Percentiles rank a stretch among this genome's conserved stretches.
These are phyloP conservation scores for Eretmochelys imbricata DNA, from an alignment of 2,113 vertebrate genomes.

Conservation along the genomic window DNA sequence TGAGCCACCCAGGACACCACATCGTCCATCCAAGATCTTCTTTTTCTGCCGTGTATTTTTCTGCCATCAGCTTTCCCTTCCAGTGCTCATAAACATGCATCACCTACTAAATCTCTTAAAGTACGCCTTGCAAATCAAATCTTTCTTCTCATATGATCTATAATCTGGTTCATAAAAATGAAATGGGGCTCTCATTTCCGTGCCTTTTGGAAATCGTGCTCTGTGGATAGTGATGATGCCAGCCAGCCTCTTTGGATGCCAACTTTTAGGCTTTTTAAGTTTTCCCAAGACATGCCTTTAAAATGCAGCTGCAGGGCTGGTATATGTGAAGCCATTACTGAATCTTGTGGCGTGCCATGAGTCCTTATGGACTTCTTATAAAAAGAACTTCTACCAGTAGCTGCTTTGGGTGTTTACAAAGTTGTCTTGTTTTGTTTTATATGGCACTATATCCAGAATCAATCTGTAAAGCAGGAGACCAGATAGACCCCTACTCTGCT, in stretches of 20 bases:
- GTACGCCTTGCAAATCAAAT: background rate
- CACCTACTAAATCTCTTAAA: background rate
- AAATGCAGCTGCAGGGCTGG: background rate
- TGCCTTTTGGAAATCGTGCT: background rate
- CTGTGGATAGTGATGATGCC: background rate
- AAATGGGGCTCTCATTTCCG: background rate
- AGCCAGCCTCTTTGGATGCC: background rate
- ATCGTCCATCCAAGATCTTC: background rate
- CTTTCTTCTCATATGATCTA: background rate
- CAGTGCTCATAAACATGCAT: background rate
- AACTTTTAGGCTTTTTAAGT: background rate
- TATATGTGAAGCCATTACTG: background rate
- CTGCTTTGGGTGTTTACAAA: background rate
- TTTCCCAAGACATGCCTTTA: background rate
- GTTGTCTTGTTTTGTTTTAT: background rate
- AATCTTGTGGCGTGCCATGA: background rate
- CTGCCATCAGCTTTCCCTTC: background rate
- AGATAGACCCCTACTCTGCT: background rate
- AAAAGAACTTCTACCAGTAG: background rate
- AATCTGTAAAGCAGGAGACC: conserved; percentile 4
- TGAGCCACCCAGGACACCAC: background rate
- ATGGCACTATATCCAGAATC: background rate
- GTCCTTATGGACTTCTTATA: background rate
- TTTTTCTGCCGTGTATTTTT: background rate
- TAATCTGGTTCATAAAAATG: background rate